These are phyloP conservation scores for Euwallacea similis DNA, from an alignment of 1,140 invertebrate genomes.

Conservation along the genomic window DNA sequence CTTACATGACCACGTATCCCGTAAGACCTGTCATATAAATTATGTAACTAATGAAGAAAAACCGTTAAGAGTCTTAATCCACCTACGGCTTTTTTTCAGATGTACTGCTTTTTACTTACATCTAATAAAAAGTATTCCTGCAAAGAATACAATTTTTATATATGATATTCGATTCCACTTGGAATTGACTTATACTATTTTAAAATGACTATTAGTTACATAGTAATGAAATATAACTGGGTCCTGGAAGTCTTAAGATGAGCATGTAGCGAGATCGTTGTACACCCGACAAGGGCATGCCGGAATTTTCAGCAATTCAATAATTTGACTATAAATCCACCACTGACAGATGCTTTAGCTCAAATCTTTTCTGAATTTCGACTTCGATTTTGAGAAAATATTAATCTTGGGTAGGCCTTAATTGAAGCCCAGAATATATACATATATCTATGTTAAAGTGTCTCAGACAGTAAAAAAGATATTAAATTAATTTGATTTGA, in stretches of 20 bases:
- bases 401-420: too few relatives aligned
- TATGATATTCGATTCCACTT: background rate
- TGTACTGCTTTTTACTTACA: background rate
- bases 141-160: background rate
- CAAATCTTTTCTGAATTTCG: too few relatives aligned
- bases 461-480: too few relatives aligned
- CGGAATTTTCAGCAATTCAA: constrained; percentile 31
- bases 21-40: constrained; percentile 18
- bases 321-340: constrained; percentile 30
- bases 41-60: constrained; percentile 26
- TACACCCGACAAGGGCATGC: constrained; percentile 20
- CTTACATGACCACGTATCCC: background rate
- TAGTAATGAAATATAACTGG: background rate
- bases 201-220: background rate
- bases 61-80: constrained; percentile 19
- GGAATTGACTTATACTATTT: background rate
- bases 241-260: constrained; percentile 20
- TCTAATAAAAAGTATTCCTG: background rate
- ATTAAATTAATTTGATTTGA: too few relatives aligned
- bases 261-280: constrained; percentile 19
- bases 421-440: too few relatives aligned
- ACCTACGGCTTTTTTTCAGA: background rate
- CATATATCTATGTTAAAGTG: too few relatives aligned
- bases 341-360: background rate
- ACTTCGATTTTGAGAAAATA: too few relatives aligned